phyloP scores from a whole-genome alignment of 2,888 invertebrate species.

The Pimpla rufipes region DNA sequence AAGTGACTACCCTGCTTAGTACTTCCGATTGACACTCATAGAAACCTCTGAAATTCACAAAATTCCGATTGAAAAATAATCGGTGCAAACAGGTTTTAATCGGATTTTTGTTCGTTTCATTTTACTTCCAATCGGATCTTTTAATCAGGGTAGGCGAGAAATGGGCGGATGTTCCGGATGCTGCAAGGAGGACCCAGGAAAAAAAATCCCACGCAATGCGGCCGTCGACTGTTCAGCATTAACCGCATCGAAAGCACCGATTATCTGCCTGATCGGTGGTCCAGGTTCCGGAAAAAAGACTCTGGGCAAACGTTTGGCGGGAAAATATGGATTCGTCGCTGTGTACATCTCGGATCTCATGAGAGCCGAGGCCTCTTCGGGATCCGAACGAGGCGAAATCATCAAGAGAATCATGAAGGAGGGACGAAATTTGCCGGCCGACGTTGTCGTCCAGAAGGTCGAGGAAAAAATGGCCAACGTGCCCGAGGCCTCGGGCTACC shows the following conservation, averaged over 20 bases:
- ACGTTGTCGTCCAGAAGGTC: constrained; percentile 72
- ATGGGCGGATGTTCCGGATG: constrained; percentile 65
- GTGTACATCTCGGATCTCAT: constrained; percentile 71
- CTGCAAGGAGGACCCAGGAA: constrained; percentile 51
- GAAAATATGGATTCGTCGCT: constrained; percentile 69
- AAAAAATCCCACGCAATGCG: constrained; percentile 64
- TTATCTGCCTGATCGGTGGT: constrained; percentile 76
- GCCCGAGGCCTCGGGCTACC: constrained; percentile 70
- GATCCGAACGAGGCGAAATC: constrained; percentile 60
- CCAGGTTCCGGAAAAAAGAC: constrained; percentile 72
- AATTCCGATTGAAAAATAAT: too few relatives aligned
- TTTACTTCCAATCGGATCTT: too few relatives aligned
- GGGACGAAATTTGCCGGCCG: constrained; percentile 71
- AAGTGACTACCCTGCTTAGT: too few relatives aligned
- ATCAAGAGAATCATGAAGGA: constrained; percentile 71
- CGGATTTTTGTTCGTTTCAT: too few relatives aligned
- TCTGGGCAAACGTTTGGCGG: constrained; percentile 69
- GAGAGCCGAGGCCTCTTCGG: constrained; percentile 68
- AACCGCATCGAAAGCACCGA: constrained; percentile 54
- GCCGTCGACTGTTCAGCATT: constrained; percentile 55
- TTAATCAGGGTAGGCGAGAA: not conserved
- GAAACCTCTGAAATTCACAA: too few relatives aligned
- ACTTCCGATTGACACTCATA: too few relatives aligned
- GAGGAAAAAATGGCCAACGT: constrained; percentile 71
- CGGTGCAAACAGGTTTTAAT: too few relatives aligned